These are phyloP conservation scores for Colistium nudipinnis DNA, from an alignment of 2,113 vertebrate species.

Conservation along the genomic window DNA sequence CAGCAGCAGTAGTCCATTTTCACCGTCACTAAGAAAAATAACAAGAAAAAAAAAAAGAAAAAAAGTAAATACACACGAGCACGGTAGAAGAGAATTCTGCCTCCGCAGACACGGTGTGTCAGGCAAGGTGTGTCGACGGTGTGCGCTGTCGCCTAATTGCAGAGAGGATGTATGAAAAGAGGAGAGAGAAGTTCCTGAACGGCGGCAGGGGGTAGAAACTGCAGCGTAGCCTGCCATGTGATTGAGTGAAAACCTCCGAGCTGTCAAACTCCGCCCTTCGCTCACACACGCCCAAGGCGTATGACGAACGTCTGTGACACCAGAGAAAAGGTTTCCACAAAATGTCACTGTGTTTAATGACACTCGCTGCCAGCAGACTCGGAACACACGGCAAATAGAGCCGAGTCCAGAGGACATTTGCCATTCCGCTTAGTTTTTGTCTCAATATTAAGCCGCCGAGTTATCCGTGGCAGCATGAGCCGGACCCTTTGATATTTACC, in stretches of 20 bases:
- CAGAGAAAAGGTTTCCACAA: conserved; percentile 66
- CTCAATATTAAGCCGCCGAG: conserved; percentile 36
- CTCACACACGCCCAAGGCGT: conserved; percentile 57
- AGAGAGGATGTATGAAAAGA: conserved; percentile 52
- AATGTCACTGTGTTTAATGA: conserved; percentile 69
- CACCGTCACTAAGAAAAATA: background rate
- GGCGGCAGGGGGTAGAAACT: conserved; percentile 48
- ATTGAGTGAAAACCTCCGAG: conserved; percentile 74
- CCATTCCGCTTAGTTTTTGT: conserved; percentile 41
- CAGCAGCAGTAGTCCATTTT: background rate
- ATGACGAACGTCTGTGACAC: conserved; percentile 71
- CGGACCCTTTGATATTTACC: conserved; percentile 14
- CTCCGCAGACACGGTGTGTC: conserved; percentile 50
- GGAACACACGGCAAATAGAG: conserved; percentile 48
- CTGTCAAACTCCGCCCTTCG: conserved; percentile 64
- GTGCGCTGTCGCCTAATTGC: conserved; percentile 64
- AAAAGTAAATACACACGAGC: background rate
- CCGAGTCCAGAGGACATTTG: conserved; percentile 47
- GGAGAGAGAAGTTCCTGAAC: conserved; percentile 56
- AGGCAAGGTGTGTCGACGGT: conserved; percentile 54
- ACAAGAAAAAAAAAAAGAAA: background rate
- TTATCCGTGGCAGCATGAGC: conserved; percentile 26
- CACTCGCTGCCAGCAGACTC: conserved; percentile 46
- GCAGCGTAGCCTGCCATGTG: conserved; percentile 47
- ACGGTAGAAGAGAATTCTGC: conserved; percentile 46